These are phyloP conservation scores for Lepidurus packardi DNA, from an alignment of 1,140 invertebrate genomes.

Conservation along the genomic window DNA sequence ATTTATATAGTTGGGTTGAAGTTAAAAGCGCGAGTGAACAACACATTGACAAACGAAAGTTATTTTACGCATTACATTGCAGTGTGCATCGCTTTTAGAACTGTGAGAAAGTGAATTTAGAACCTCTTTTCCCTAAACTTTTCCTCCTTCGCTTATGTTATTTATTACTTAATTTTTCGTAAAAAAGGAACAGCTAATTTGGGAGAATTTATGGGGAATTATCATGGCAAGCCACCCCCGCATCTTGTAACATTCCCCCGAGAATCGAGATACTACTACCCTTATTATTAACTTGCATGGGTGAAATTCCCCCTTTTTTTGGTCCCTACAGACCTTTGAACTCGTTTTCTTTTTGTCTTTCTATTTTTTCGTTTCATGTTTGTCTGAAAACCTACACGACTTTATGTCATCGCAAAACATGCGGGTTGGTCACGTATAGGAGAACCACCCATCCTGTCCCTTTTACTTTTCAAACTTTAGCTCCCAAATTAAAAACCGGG, in stretches of 20 bases:
- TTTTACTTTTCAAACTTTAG: background rate
- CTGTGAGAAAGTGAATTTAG: no score
- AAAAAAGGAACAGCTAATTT: background rate
- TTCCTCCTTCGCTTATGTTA: no score
- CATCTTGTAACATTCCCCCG: background rate
- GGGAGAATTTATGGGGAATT: background rate
- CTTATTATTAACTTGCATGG: background rate
- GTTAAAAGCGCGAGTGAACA: background rate
- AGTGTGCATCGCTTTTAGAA: no score
- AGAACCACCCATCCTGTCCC: background rate
- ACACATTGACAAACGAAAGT: no score
- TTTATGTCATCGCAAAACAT: background rate
- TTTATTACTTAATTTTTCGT: no score
- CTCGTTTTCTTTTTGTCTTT: background rate
- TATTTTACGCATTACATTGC: no score
- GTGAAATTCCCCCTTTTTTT: background rate
- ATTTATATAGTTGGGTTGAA: background rate
- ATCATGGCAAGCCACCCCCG: background rate
- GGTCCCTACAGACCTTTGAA: background rate
- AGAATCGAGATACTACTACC: background rate
- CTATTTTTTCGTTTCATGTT: background rate
- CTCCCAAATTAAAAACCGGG: background rate
- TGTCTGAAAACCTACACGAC: background rate
- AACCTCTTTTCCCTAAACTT: no score
- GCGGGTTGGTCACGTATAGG: constrained; percentile 2